These are phyloP conservation scores for Thalassaphorura encarpata DNA, from an alignment of 1,140 invertebrate species.

Conservation along the genomic window DNA sequence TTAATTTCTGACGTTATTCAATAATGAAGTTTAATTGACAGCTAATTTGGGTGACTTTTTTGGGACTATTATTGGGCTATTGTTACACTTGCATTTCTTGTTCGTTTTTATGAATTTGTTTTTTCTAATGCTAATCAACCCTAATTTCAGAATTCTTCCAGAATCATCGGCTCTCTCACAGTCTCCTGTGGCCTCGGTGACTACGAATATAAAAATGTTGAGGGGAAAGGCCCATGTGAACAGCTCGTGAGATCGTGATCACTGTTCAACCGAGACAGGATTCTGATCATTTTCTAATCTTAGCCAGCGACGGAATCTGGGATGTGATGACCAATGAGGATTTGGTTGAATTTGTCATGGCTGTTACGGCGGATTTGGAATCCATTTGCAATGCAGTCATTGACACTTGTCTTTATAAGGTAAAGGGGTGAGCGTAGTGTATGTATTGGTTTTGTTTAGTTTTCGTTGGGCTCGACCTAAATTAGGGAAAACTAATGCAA, in stretches of 20 bases:
- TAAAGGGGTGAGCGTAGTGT: too few relatives aligned
- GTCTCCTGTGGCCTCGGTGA: slow-evolving; percentile 92
- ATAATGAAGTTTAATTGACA: too few relatives aligned
- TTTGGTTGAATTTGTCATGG: slow-evolving; percentile 85
- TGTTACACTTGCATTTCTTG: background rate
- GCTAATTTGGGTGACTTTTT: too few relatives aligned
- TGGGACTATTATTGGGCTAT: background rate
- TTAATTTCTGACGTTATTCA: too few relatives aligned
- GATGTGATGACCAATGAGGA: slow-evolving; percentile 69
- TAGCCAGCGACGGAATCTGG: slow-evolving; percentile 94
- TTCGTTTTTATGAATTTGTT: too few relatives aligned
- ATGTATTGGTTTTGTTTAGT: too few relatives aligned
- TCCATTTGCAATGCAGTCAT: slow-evolving; percentile 90
- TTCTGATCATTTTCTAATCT: slow-evolving; percentile 83
- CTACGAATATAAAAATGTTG: slow-evolving; percentile 94
- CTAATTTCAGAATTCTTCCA: slow-evolving; percentile 18
- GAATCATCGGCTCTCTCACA: slow-evolving; percentile 83
- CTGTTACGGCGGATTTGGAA: slow-evolving; percentile 78
- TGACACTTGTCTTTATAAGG: slow-evolving; percentile 97
- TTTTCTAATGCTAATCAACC: too few relatives aligned
- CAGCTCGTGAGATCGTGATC: slow-evolving; percentile 94
- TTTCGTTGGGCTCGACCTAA: too few relatives aligned
- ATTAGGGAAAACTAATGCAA: too few relatives aligned
- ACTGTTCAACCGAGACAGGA: slow-evolving; percentile 70
- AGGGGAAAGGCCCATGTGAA: slow-evolving; percentile 72